phyloP scores from a whole-genome alignment of 2,113 vertebrate genomes.

The Leptobrachium ailaonicum region DNA sequence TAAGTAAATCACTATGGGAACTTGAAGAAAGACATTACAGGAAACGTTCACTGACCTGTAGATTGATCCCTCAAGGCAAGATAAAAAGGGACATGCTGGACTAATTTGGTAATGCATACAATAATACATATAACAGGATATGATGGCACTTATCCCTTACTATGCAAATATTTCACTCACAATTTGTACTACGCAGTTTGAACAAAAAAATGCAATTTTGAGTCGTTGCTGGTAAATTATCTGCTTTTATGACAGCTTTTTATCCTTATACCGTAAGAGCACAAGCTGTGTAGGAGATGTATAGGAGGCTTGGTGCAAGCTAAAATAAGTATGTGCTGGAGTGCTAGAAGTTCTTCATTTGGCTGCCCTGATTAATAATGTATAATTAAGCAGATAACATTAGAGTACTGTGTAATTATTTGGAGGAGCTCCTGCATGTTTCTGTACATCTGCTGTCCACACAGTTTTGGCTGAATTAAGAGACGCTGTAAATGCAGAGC shows the following conservation, averaged over 20 bases:
- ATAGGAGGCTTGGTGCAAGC: conserved; percentile 5
- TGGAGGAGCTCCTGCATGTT: conserved; percentile 4
- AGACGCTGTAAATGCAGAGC: neutral
- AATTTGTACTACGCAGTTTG: conserved; percentile 2
- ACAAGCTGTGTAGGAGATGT: conserved; percentile 7
- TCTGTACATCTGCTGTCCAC: neutral
- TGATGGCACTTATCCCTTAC: too few relatives aligned
- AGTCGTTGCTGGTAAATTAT: neutral
- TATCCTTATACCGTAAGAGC: neutral
- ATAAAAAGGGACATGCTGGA: too few relatives aligned
- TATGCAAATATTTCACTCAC: neutral
- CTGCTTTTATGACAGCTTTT: neutral
- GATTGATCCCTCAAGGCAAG: too few relatives aligned
- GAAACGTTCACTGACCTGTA: too few relatives aligned
- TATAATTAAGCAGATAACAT: conserved; percentile 22
- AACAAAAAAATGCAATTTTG: conserved; percentile 11
- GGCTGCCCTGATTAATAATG: conserved; percentile 19
- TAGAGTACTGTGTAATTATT: conserved; percentile 16
- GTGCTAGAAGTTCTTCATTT: neutral
- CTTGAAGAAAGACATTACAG: too few relatives aligned
- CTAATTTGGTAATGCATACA: too few relatives aligned
- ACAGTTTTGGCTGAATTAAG: conserved; percentile 17
- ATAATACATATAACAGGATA: too few relatives aligned
- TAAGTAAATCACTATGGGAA: too few relatives aligned
- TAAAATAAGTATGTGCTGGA: conserved; percentile 9